These are phyloP conservation scores for Rhizomys pruinosus DNA, from an alignment of 2,113 vertebrate species.

Conservation along the genomic window DNA sequence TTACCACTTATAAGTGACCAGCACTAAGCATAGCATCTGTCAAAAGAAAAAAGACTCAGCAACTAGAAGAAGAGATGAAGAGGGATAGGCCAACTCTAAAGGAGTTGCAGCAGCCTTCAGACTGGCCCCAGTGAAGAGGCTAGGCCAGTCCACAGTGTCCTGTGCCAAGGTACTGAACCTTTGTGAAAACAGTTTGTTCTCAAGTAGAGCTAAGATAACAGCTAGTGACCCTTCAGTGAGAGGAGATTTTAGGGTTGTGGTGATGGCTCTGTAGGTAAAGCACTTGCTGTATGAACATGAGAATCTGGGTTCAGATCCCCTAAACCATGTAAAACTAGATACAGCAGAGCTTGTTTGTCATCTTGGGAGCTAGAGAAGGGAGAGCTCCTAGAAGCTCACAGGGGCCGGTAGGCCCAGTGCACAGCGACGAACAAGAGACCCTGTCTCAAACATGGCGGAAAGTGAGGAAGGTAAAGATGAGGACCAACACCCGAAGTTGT, in stretches of 20 bases:
- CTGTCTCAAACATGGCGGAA: background rate
- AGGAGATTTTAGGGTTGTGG: background rate
- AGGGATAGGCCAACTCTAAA: too few species aligned
- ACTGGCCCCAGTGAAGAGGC: too few species aligned
- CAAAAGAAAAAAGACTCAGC: too few species aligned
- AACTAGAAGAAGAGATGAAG: too few species aligned
- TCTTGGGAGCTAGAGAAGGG: background rate
- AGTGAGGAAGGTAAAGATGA: too few species aligned
- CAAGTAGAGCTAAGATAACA: background rate
- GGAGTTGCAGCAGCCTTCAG: too few species aligned
- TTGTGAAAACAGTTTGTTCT: background rate
- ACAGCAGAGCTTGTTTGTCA: too few species aligned
- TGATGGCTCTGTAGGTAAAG: background rate
- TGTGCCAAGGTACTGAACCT: background rate
- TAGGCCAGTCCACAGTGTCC: background rate
- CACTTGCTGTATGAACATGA: background rate
- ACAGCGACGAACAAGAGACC: background rate
- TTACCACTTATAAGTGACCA: too few species aligned
- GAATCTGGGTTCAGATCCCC: background rate
- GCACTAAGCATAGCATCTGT: too few species aligned
- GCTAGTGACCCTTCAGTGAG: background rate
- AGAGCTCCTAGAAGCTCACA: background rate
- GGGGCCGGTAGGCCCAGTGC: too few species aligned
- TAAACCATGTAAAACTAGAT: background rate
- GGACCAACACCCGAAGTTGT: background rate